Percentiles rank a stretch among this genome's conserved stretches.
These are phyloP conservation scores for Forbesichthys agassizii DNA, from an alignment of 2,113 vertebrate genomes.

Conservation along the genomic window DNA sequence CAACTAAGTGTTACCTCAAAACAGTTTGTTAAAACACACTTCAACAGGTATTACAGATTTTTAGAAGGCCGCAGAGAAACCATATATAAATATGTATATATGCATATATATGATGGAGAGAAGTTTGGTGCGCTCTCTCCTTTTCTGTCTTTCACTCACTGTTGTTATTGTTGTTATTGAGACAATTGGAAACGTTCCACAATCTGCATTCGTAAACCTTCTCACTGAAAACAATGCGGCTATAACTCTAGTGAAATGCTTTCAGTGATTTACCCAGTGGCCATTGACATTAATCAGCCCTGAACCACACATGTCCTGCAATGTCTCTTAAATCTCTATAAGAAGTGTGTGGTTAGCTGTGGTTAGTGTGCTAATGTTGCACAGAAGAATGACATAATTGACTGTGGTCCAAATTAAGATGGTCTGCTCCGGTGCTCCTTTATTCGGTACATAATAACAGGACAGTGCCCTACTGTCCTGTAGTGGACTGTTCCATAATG, in stretches of 20 bases:
- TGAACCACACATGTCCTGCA: constrained; percentile 14
- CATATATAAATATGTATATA: too few relatives aligned
- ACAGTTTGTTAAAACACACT: not conserved
- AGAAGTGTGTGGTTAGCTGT: constrained; percentile 2
- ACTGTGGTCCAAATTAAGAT: constrained; percentile 22
- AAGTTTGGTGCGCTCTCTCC: not conserved
- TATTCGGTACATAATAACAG: constrained; percentile 24
- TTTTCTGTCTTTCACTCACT: not conserved
- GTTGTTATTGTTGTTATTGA: constrained; percentile 4
- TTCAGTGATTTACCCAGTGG: not conserved
- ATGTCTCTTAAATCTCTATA: constrained; percentile 1
- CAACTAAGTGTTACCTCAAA: not conserved
- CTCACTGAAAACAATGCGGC: not conserved
- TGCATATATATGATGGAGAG: constrained; percentile 20
- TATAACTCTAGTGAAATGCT: not conserved
- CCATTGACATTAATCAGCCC: not conserved
- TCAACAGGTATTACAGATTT: too few relatives aligned
- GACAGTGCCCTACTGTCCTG: constrained; percentile 24
- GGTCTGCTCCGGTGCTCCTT: constrained; percentile 17
- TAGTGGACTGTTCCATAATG: not conserved
- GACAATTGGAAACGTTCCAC: constrained; percentile 6
- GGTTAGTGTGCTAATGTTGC: constrained; percentile 5
- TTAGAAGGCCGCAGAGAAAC: constrained; percentile 23
- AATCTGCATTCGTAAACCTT: not conserved
- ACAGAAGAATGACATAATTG: constrained; percentile 18